Percentiles rank a stretch among this genome's conserved stretches.
Conservation (phyloP, 1,140 invertebrate species). For the Drosophila grimshawi region DNA sequence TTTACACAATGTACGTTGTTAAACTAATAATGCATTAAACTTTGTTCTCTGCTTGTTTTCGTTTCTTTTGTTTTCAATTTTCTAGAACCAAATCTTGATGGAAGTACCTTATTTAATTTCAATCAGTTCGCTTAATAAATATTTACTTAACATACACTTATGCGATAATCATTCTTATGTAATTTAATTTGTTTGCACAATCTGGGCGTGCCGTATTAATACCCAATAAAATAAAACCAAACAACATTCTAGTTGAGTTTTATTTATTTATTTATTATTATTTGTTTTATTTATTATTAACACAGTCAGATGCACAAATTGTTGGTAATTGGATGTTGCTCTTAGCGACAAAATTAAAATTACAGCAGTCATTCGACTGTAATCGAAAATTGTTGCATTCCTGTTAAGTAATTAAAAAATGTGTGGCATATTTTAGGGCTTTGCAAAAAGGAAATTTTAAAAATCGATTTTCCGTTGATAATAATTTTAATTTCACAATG, state of each 20-base stretch:
- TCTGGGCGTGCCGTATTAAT: neutral
- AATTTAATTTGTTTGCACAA: neutral
- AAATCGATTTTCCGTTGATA: too few species aligned
- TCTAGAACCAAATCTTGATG: neutral
- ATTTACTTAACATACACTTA: neutral
- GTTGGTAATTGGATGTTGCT: too few species aligned
- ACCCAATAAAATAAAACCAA: neutral
- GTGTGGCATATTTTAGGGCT: too few species aligned
- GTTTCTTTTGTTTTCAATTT: neutral
- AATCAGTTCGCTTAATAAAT: constrained; percentile 5
- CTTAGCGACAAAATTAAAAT: too few species aligned
- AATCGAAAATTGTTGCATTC: too few species aligned
- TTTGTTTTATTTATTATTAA: too few species aligned
- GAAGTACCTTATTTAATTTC: constrained; percentile 20
- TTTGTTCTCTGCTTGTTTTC: neutral
- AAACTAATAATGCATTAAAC: constrained; percentile 42
- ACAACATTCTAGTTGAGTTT: neutral
- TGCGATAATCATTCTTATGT: neutral
- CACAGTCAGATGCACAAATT: too few species aligned
- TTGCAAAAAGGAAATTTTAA: too few species aligned
- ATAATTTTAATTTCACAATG: too few species aligned
- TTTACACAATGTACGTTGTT: constrained; percentile 31
- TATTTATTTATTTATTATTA: too few species aligned
- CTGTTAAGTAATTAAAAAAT: too few species aligned
- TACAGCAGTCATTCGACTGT: too few species aligned